Evolutionary conservation across 2,888 invertebrate species (phyloP).

Genomic region (Acrobasis repandana): DNA sequence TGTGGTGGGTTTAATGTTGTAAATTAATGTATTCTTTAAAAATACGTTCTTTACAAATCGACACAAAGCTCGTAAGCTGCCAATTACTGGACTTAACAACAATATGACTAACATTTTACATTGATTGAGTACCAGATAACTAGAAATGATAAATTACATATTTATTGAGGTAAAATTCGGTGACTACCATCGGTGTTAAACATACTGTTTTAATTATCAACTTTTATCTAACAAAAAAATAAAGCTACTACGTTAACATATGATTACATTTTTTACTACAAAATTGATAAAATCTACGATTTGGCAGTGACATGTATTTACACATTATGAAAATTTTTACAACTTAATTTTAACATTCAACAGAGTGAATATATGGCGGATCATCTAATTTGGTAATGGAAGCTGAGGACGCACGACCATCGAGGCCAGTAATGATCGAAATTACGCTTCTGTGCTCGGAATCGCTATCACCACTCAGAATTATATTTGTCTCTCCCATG

Average conservation of each 20-base stretch:
- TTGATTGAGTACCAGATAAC: neutral
- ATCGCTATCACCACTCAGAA: slow-evolving; percentile 76
- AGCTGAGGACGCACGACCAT: slow-evolving; percentile 61
- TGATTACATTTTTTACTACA: slow-evolving; percentile 5
- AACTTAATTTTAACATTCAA: slow-evolving; percentile 56
- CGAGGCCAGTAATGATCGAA: slow-evolving; percentile 70
- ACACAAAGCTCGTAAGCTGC: slow-evolving; percentile 2
- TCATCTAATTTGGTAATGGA: slow-evolving; percentile 65
- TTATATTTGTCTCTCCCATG: slow-evolving; percentile 73
- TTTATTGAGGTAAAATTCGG: slow-evolving; percentile 54
- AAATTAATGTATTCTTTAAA: neutral
- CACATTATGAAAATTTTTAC: slow-evolving; percentile 32
- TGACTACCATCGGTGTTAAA: slow-evolving; percentile 36
- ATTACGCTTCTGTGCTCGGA: slow-evolving; percentile 78
- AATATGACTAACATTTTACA: slow-evolving; percentile 14
- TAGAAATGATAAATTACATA: slow-evolving; percentile 23
- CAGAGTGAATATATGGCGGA: slow-evolving; percentile 63
- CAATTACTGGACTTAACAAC: slow-evolving; percentile 7
- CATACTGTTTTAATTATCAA: neutral
- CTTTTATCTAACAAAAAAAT: neutral
- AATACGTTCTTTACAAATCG: slow-evolving; percentile 24
- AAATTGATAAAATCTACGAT: slow-evolving; percentile 15
- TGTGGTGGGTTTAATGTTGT: slow-evolving; percentile 30
- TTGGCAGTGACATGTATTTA: slow-evolving; percentile 33
- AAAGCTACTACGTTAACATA: neutral